Evolutionary conservation across 2,888 invertebrate genomes (phyloP).

Genomic region (Allygus modestus): DNA sequence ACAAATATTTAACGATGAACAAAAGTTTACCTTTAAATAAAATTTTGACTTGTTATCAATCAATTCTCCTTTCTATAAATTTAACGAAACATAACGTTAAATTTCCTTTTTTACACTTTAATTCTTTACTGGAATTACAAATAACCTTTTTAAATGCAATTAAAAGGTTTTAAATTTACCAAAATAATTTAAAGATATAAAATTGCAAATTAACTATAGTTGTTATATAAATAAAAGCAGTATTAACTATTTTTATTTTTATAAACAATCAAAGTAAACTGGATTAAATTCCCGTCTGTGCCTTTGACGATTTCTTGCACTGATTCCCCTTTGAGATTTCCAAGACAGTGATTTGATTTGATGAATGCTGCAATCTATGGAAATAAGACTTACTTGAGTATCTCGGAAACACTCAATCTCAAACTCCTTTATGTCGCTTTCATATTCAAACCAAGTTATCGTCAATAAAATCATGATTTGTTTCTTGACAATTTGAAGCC

Average conservation of each 20-base stretch:
- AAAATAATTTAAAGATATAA: too few relatives aligned
- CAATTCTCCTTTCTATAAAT: too few relatives aligned
- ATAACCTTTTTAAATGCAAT: too few relatives aligned
- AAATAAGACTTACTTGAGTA: constrained; percentile 17
- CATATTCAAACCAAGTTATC: not conserved
- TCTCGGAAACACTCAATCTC: not conserved
- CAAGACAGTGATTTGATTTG: constrained; percentile 2
- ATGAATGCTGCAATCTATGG: constrained; percentile 23
- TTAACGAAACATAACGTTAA: too few relatives aligned
- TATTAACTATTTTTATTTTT: not conserved
- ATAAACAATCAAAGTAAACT: not conserved
- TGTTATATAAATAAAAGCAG: too few relatives aligned
- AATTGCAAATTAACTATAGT: too few relatives aligned
- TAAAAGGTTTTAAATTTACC: too few relatives aligned
- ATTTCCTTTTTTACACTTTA: too few relatives aligned
- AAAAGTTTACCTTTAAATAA: too few relatives aligned
- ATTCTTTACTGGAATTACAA: too few relatives aligned
- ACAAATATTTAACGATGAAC: too few relatives aligned
- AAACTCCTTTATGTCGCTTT: not conserved
- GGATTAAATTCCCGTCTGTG: not conserved
- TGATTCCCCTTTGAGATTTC: constrained; percentile 22
- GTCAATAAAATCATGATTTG: constrained; percentile 15
- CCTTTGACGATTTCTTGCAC: not conserved
- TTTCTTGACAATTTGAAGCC: not conserved
- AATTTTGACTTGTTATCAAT: too few relatives aligned